A percentile compares a stretch with the other conserved stretches of the same genome.
phyloP scores from a whole-genome alignment of 2,797 vertebrate genomes.

The Hippopotamyrus pictus region DNA sequence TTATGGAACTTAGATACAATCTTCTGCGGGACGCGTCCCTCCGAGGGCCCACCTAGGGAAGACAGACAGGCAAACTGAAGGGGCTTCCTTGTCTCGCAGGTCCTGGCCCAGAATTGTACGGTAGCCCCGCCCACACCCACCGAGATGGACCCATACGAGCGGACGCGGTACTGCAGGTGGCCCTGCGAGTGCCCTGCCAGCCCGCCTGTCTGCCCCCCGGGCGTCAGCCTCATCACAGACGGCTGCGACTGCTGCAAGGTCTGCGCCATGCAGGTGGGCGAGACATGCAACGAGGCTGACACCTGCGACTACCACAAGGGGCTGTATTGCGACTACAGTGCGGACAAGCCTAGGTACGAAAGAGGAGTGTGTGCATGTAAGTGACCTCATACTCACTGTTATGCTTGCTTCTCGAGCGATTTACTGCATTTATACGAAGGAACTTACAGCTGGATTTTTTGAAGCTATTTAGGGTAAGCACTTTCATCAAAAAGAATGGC shows the following conservation, averaged over 20 bases:
- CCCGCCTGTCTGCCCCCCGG: constrained; percentile 65
- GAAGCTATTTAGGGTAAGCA: not conserved
- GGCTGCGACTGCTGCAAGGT: constrained; percentile 90
- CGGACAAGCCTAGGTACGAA: constrained; percentile 98
- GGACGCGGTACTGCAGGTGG: constrained; percentile 83
- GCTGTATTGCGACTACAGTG: constrained; percentile 95
- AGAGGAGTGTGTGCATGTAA: constrained; percentile 99
- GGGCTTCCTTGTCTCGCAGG: constrained; percentile 44
- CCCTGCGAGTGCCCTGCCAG: constrained; percentile 76
- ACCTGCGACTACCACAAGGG: constrained; percentile 86
- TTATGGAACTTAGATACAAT: not conserved
- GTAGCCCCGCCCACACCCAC: constrained; percentile 45
- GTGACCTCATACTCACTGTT: constrained; percentile 49
- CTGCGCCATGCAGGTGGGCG: constrained; percentile 81
- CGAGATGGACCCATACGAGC: constrained; percentile 52
- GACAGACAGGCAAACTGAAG: not conserved
- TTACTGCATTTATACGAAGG: not conserved
- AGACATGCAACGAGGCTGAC: constrained; percentile 83
- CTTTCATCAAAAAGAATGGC: not conserved
- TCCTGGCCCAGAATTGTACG: constrained; percentile 64
- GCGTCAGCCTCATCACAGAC: constrained; percentile 82
- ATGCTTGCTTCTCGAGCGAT: not conserved
- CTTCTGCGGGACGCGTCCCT: not conserved
- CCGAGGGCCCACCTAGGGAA: not conserved
- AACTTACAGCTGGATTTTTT: not conserved